A percentile compares a stretch with the other conserved stretches of the same genome.
These are phyloP conservation scores for Neuroterus valhalla DNA, from an alignment of 1,140 invertebrate genomes.

Conservation along the genomic window DNA sequence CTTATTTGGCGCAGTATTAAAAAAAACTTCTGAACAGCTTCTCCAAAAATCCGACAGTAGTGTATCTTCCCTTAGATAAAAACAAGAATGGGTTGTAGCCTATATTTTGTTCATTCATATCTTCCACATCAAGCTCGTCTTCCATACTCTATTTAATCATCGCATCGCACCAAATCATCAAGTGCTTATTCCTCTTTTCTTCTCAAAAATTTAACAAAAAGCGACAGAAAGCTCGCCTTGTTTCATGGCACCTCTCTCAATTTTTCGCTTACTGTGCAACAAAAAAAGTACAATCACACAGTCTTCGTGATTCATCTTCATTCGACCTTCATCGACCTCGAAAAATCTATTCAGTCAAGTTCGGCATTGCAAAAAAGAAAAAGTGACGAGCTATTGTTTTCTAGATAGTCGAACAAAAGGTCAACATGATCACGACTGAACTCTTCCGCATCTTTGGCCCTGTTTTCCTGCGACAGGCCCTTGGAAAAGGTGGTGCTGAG, in stretches of 20 bases:
- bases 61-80: too few species aligned
- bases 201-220: too few species aligned
- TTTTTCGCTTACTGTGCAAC: neutral
- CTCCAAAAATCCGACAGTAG: too few species aligned
- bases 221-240: too few species aligned
- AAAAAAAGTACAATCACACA: neutral
- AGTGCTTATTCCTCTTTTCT: too few species aligned
- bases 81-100: too few species aligned
- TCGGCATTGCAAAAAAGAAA: neutral
- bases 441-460: conserved; percentile 82
- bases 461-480: conserved; percentile 77
- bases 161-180: too few species aligned
- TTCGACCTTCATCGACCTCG: conserved; percentile 4
- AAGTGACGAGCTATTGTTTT: conserved; percentile 69
- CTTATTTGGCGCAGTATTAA: too few species aligned
- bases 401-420: conserved; percentile 87
- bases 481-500: conserved; percentile 72
- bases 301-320: conserved; percentile 2
- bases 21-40: too few species aligned
- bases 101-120: too few species aligned
- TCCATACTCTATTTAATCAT: too few species aligned
- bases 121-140: too few species aligned
- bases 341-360: conserved; percentile 19
- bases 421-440: conserved; percentile 82
- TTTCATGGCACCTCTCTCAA: neutral